A percentile compares a stretch with the other conserved stretches of the same genome.
Evolutionary conservation across 2,113 vertebrate species (phyloP).

Genomic region (Pithys albifrons): DNA sequence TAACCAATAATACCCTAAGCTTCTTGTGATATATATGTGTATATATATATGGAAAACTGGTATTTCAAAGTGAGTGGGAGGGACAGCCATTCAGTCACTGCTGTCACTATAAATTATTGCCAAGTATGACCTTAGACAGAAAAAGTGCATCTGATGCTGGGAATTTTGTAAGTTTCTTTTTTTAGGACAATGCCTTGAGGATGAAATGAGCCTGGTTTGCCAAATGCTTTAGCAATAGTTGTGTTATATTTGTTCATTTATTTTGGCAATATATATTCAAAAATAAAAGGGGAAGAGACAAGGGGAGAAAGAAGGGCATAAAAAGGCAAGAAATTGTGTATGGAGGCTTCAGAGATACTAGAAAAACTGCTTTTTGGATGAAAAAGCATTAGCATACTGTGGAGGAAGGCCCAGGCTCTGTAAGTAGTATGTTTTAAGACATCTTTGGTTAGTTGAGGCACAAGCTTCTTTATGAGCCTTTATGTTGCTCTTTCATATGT

Average conservation of each 20-base stretch:
- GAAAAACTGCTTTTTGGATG: background rate
- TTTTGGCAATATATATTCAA: background rate
- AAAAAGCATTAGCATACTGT: background rate
- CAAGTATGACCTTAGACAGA: background rate
- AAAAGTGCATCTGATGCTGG: constrained; percentile 35
- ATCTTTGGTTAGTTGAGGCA: background rate
- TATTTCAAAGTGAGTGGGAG: background rate
- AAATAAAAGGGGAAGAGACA: background rate
- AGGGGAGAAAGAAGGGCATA: background rate
- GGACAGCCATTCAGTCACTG: background rate
- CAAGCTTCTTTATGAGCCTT: background rate
- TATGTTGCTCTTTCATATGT: background rate
- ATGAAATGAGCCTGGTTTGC: constrained; percentile 14
- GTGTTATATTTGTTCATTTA: background rate
- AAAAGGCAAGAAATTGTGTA: background rate
- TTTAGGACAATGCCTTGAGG: constrained; percentile 44
- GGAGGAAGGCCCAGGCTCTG: background rate
- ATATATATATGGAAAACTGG: background rate
- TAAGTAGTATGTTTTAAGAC: background rate
- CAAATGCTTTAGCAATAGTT: background rate
- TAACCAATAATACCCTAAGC: background rate
- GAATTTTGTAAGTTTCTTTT: background rate
- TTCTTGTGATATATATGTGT: background rate
- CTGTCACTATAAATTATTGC: constrained; percentile 46
- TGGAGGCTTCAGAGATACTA: background rate